These are phyloP conservation scores for Ostrea denselamellosa DNA, from an alignment of 1,140 invertebrate genomes.

Conservation along the genomic window DNA sequence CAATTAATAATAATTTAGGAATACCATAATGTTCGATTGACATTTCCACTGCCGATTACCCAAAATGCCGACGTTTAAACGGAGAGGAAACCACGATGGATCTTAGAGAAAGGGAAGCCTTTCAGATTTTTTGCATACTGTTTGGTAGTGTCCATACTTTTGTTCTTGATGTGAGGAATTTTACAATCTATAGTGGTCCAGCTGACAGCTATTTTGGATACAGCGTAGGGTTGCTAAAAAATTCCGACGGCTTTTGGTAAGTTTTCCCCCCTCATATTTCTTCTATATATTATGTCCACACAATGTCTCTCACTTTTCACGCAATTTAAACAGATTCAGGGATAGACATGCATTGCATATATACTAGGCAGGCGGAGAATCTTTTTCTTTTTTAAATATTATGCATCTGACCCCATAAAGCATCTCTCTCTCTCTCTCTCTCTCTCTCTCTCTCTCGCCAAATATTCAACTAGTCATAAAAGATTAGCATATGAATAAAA, in stretches of 20 bases:
- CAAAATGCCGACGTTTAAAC: neutral
- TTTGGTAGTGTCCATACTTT: neutral
- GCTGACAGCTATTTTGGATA: neutral
- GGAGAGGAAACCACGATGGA: neutral
- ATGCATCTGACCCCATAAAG: too few species aligned
- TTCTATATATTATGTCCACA: too few species aligned
- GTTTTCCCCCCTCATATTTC: neutral
- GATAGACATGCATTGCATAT: too few species aligned
- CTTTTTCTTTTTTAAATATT: too few species aligned
- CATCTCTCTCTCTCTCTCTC: too few species aligned
- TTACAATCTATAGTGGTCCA: neutral
- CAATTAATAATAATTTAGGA: slow-evolving; percentile 21
- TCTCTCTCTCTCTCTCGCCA: too few species aligned
- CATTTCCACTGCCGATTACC: neutral
- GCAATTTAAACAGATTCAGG: too few species aligned
- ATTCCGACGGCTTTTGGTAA: neutral
- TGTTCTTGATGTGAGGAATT: neutral
- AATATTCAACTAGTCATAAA: too few species aligned
- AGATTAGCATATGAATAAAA: too few species aligned
- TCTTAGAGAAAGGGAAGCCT: neutral
- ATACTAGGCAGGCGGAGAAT: too few species aligned
- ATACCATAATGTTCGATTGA: slow-evolving; percentile 2
- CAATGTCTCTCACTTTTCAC: too few species aligned
- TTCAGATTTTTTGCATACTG: neutral
- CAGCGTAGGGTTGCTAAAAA: neutral